phyloP scores from a whole-genome alignment of 2,797 vertebrate genomes.

The Sebastes steindachneri region DNA sequence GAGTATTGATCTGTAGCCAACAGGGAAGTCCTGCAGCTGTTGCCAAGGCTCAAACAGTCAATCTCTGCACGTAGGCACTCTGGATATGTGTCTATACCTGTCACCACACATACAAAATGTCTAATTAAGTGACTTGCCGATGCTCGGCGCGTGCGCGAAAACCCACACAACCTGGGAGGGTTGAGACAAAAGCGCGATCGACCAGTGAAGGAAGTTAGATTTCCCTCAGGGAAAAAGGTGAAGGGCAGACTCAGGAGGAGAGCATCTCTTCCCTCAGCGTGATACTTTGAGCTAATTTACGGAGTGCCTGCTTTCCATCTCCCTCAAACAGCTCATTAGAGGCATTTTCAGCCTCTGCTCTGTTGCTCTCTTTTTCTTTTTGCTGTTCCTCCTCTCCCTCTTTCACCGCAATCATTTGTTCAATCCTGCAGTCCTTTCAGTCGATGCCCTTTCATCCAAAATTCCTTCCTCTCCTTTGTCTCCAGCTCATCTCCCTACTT shows the following conservation, averaged over 20 bases:
- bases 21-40: constrained; percentile 21
- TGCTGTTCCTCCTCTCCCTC: not conserved
- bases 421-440: not conserved
- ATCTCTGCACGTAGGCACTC: constrained; percentile 18
- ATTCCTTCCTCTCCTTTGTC: not conserved
- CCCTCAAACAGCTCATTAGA: constrained; percentile 58
- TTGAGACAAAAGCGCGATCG: not conserved
- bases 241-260: constrained; percentile 22
- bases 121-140: constrained; percentile 29
- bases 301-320: constrained; percentile 24
- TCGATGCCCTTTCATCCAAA: constrained; percentile 18
- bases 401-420: not conserved
- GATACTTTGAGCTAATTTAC: constrained; percentile 46
- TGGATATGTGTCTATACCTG: constrained; percentile 37
- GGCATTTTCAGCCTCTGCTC: constrained; percentile 19
- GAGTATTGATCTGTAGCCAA: constrained; percentile 55
- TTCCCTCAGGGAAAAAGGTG: constrained; percentile 44
- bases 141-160: not conserved
- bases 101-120: constrained; percentile 29
- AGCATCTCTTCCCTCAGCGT: constrained; percentile 18
- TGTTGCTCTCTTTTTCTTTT: constrained; percentile 12
- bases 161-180: not conserved
- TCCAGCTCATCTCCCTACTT: not conserved
- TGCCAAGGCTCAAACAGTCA: constrained; percentile 17
- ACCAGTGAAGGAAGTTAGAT: constrained; percentile 21